Conservation (phyloP, 2,888 invertebrate genomes). For the Lordiphosa fenestrarum region DNA sequence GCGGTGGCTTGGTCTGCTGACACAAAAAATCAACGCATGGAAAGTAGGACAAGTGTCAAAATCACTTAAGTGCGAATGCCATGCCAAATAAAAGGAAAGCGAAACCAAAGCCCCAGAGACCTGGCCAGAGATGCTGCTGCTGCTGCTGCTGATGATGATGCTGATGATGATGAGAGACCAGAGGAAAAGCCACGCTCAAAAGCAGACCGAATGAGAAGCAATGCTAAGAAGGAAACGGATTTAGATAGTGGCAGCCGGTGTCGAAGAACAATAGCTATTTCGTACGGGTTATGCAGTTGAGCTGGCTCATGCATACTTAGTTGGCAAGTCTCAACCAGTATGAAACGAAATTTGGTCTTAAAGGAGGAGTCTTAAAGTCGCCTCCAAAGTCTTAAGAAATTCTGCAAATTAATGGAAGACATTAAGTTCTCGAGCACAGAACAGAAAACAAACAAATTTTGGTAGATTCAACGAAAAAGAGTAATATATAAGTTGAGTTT, state of each 20-base stretch:
- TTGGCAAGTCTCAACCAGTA: conserved; percentile 25
- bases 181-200: conserved; percentile 5
- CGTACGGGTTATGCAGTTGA: background rate
- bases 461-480: too few relatives aligned
- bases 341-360: too few relatives aligned
- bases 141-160: background rate
- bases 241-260: conserved; percentile 48
- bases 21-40: conserved; percentile 73
- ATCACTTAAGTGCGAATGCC: conserved; percentile 72
- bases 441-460: too few relatives aligned
- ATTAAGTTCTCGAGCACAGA: too few relatives aligned
- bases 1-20: conserved; percentile 49
- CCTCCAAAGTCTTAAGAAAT: too few relatives aligned
- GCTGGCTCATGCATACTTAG: conserved; percentile 53
- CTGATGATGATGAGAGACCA: conserved; percentile 1
- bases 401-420: too few relatives aligned
- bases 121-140: conserved; percentile 28
- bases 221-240: conserved; percentile 52
- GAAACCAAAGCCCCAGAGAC: conserved; percentile 30
- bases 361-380: too few relatives aligned
- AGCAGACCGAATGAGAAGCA: conserved; percentile 33
- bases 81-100: conserved; percentile 64
- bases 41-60: conserved; percentile 73
- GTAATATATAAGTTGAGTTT: too few relatives aligned
- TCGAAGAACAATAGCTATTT: conserved; percentile 48